phyloP scores from a whole-genome alignment of 2,113 vertebrate species.

The Podilymbus podiceps region DNA sequence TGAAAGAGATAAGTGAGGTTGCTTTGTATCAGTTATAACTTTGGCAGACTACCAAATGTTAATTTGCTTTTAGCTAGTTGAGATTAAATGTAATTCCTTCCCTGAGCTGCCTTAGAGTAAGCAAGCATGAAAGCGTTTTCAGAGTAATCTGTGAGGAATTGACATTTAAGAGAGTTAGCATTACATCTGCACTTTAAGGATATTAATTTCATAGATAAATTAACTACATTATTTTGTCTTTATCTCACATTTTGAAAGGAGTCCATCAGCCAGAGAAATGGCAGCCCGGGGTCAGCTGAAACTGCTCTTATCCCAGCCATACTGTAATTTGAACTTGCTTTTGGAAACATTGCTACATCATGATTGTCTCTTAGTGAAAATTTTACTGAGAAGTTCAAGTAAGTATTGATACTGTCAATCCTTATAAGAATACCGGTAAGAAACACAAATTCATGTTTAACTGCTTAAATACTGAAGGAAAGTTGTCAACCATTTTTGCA shows the following conservation, averaged over 20 bases:
- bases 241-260: conserved; percentile 82
- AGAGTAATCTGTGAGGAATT: conserved; percentile 78
- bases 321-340: conserved; percentile 84
- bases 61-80: conserved; percentile 88
- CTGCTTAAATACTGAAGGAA: neutral
- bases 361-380: conserved; percentile 85
- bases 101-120: conserved; percentile 81
- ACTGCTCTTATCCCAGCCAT: conserved; percentile 88
- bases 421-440: neutral
- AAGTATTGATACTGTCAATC: conserved; percentile 70
- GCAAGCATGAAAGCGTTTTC: conserved; percentile 79
- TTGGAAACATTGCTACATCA: conserved; percentile 82
- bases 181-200: conserved; percentile 76
- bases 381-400: conserved; percentile 86
- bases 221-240: conserved; percentile 71
- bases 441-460: neutral
- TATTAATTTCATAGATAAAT: conserved; percentile 80
- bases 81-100: conserved; percentile 89
- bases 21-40: conserved; percentile 84
- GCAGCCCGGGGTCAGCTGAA: conserved; percentile 82
- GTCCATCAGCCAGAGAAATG: conserved; percentile 75
- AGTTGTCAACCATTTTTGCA: neutral
- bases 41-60: conserved; percentile 85
- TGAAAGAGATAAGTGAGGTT: conserved; percentile 69
- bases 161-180: conserved; percentile 78